Conservation (phyloP, 2,113 vertebrate species). For the Spheniscus mendiculus region DNA sequence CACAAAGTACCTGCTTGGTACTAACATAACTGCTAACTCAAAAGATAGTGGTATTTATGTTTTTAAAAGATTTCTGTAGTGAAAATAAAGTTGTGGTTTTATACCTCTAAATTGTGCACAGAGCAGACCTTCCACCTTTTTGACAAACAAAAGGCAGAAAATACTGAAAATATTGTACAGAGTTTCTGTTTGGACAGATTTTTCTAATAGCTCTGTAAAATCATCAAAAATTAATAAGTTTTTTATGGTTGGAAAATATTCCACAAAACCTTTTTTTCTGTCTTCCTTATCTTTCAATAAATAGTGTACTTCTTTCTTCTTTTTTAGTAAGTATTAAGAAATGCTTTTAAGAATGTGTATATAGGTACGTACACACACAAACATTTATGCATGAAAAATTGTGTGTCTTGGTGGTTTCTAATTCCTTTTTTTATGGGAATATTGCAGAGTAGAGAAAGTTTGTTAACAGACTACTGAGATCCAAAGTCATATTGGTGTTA, state of each 20-base stretch:
- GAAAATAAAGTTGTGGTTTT: not conserved
- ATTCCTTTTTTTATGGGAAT: not conserved
- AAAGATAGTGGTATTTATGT: not conserved
- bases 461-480: not conserved
- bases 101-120: not conserved
- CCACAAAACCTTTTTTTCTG: not conserved
- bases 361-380: not conserved
- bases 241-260: not conserved
- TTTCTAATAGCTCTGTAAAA: not conserved
- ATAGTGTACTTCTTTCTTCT: not conserved
- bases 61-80: not conserved
- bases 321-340: not conserved
- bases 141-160: not conserved
- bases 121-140: not conserved
- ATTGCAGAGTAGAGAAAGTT: not conserved
- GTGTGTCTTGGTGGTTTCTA: not conserved
- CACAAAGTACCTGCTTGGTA: not conserved
- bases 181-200: not conserved
- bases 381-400: not conserved
- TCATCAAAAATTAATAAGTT: accelerated
- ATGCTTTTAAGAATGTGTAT: not conserved
- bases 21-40: not conserved
- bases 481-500: not conserved
- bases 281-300: not conserved
- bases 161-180: not conserved